Percentiles rank a stretch among this genome's conserved stretches.
phyloP scores from a whole-genome alignment of 2,797 vertebrate species.

The Podarcis lilfordi region DNA sequence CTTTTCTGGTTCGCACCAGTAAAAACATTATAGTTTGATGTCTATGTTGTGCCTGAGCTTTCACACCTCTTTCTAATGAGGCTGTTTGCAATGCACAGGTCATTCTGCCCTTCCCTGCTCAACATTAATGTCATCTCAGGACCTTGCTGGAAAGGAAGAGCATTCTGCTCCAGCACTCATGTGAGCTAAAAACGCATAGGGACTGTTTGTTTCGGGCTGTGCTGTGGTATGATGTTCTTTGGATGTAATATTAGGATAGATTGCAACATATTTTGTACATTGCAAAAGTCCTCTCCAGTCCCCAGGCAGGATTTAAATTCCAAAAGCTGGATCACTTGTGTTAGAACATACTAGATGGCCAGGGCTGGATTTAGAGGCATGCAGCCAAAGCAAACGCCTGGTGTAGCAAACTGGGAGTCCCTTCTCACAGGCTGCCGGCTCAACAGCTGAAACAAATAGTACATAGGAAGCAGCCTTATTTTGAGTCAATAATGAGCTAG shows the following conservation, averaged over 20 bases:
- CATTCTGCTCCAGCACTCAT: background rate
- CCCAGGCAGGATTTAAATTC: background rate
- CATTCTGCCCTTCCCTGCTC: accelerated
- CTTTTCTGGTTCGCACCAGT: slow-evolving; percentile 25
- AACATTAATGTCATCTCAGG: background rate
- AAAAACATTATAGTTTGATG: background rate
- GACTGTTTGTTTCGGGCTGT: slow-evolving; percentile 16
- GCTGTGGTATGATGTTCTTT: slow-evolving; percentile 36
- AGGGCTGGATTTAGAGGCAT: background rate
- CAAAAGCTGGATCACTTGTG: background rate
- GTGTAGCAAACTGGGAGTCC: background rate
- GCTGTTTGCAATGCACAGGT: background rate
- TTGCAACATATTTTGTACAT: accelerated
- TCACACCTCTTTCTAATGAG: slow-evolving; percentile 23
- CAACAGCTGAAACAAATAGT: background rate
- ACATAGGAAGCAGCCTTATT: no score
- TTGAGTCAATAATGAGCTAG: no score
- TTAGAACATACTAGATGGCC: background rate
- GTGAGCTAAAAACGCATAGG: background rate
- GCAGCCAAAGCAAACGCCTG: background rate
- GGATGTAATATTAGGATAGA: slow-evolving; percentile 36
- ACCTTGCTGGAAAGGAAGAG: background rate
- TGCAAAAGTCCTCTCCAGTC: background rate
- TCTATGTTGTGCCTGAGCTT: slow-evolving; percentile 40
- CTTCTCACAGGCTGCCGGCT: background rate